Conservation (phyloP, 2,797 vertebrate species). For the Lithobates sylvaticus region DNA sequence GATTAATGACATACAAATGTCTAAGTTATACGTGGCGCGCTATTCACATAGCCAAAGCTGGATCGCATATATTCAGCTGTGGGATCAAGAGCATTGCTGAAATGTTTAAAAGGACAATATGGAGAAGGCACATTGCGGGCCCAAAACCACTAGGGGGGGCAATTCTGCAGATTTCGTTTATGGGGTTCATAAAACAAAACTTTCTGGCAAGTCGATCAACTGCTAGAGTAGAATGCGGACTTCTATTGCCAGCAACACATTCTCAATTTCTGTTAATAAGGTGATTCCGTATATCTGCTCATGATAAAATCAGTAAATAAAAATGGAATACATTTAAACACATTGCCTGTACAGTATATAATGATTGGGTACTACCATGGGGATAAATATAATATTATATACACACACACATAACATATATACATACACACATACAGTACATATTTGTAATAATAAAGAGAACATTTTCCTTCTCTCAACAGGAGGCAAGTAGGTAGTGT, state of each 20-base stretch:
- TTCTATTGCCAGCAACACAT: not conserved
- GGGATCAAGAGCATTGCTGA: not conserved
- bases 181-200: not conserved
- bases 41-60: not conserved
- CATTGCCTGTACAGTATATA: not conserved
- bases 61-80: not conserved
- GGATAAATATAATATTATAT: no score
- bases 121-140: not conserved
- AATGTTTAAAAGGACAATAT: not conserved
- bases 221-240: not conserved
- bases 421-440: no score
- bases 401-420: no score
- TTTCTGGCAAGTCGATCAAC: not conserved
- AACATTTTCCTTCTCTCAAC: no score
- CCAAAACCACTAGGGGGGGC: conserved; percentile 3
- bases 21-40: not conserved
- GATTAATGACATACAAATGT: conserved; percentile 29
- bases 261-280: not conserved
- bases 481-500: no score
- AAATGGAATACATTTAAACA: not conserved
- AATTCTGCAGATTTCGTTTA: not conserved
- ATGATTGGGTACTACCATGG: no score
- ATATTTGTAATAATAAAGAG: no score
- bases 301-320: not conserved
- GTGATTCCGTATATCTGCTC: not conserved